These are phyloP conservation scores for Drosophila robusta DNA, from an alignment of 2,888 invertebrate genomes.

Conservation along the genomic window DNA sequence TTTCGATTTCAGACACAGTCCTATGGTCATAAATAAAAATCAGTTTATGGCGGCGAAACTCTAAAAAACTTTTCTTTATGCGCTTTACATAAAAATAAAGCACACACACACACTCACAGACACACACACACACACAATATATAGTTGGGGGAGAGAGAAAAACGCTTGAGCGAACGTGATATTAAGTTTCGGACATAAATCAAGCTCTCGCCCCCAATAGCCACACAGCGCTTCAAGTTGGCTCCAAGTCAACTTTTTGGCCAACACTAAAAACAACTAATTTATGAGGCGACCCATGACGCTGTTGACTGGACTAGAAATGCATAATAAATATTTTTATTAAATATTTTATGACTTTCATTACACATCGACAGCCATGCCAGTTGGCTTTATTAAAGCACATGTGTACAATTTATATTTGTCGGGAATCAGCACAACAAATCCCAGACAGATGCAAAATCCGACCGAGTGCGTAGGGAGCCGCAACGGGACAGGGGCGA, in stretches of 20 bases:
- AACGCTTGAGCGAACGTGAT: conserved; percentile 75
- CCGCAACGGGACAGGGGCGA: not conserved
- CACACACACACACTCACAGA: conserved; percentile 42
- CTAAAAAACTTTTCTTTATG: conserved; percentile 77
- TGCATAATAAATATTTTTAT: conserved; percentile 81
- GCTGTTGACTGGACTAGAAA: conserved; percentile 59
- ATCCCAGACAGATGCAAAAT: conserved; percentile 28
- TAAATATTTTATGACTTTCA: conserved; percentile 80
- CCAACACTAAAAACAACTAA: conserved; percentile 78
- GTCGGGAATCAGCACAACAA: conserved; percentile 24
- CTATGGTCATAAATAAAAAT: conserved; percentile 75
- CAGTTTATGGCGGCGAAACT: conserved; percentile 77
- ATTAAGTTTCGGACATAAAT: conserved; percentile 77
- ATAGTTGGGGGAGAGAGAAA: conserved; percentile 30
- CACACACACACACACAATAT: not conserved
- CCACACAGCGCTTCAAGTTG: conserved; percentile 42
- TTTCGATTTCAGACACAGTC: conserved; percentile 60
- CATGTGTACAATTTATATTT: conserved; percentile 32
- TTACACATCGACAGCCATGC: conserved; percentile 70
- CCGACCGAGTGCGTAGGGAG: conserved; percentile 5
- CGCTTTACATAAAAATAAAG: conserved; percentile 79
- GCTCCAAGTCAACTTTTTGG: conserved; percentile 61
- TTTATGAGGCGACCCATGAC: conserved; percentile 63
- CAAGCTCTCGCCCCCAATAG: conserved; percentile 69
- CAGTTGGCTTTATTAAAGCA: conserved; percentile 66